phyloP scores from a whole-genome alignment of 2,113 vertebrate genomes.

The Falcunculus frontatus region DNA sequence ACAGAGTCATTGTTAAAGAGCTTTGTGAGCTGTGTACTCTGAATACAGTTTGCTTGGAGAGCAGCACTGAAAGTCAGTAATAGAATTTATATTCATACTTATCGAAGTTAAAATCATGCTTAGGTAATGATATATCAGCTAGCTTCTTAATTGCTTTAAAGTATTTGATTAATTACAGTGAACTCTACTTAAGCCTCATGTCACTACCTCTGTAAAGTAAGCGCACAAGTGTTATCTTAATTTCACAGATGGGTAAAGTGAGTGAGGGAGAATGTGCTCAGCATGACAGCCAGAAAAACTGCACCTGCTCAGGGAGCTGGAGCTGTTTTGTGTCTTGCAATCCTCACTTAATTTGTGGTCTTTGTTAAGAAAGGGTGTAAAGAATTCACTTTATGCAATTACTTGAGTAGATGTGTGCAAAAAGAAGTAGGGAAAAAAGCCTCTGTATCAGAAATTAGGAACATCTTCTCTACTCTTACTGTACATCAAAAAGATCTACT shows the following conservation, averaged over 20 bases:
- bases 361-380: background rate
- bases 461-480: background rate
- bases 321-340: accelerated
- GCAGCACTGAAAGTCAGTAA: background rate
- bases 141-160: conserved; percentile 1
- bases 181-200: background rate
- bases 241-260: conserved; percentile 23
- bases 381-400: background rate
- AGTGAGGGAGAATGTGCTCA: background rate
- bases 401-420: background rate
- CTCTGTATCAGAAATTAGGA: background rate
- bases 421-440: background rate
- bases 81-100: background rate
- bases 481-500: background rate
- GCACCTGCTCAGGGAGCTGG: background rate
- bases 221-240: background rate
- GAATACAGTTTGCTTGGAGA: background rate
- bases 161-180: conserved; percentile 8
- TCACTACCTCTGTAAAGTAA: background rate
- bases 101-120: background rate
- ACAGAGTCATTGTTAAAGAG: background rate
- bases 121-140: background rate
- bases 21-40: background rate
- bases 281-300: background rate
- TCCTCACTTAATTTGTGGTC: background rate